Conservation (phyloP, 2,113 vertebrate genomes). For the Physeter macrocephalus region DNA sequence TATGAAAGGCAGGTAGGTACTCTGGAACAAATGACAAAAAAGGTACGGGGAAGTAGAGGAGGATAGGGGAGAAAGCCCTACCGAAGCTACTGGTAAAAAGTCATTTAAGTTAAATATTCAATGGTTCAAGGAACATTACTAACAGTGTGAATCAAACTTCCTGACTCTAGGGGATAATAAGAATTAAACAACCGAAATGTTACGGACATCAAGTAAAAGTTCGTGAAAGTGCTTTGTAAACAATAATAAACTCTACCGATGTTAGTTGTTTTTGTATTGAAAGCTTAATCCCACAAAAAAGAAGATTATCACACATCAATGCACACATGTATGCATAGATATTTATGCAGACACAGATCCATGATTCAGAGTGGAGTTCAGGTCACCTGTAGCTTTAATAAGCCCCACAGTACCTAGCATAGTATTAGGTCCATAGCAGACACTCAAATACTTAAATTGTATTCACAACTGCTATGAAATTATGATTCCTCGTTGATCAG, state of each 20-base stretch:
- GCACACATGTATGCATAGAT: accelerated
- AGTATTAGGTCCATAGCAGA: background rate
- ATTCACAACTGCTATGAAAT: background rate
- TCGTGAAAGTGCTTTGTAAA: background rate
- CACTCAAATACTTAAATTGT: background rate
- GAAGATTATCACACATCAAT: background rate
- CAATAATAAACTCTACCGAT: background rate
- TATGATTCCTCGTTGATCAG: background rate
- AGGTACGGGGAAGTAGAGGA: accelerated
- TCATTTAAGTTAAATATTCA: background rate
- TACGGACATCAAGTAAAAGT: background rate
- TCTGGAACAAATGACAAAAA: background rate
- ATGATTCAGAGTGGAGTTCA: background rate
- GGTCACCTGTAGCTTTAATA: background rate
- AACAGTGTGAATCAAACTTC: background rate
- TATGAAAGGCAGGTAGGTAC: background rate
- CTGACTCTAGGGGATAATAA: background rate
- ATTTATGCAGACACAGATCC: background rate
- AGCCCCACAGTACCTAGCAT: background rate
- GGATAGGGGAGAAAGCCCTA: background rate
- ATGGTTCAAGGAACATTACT: background rate
- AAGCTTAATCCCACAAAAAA: background rate
- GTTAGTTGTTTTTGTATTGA: background rate
- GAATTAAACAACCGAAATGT: background rate
- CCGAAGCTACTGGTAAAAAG: background rate